Conservation (phyloP, 2,888 invertebrate species). For the Drosophila algonquin region DNA sequence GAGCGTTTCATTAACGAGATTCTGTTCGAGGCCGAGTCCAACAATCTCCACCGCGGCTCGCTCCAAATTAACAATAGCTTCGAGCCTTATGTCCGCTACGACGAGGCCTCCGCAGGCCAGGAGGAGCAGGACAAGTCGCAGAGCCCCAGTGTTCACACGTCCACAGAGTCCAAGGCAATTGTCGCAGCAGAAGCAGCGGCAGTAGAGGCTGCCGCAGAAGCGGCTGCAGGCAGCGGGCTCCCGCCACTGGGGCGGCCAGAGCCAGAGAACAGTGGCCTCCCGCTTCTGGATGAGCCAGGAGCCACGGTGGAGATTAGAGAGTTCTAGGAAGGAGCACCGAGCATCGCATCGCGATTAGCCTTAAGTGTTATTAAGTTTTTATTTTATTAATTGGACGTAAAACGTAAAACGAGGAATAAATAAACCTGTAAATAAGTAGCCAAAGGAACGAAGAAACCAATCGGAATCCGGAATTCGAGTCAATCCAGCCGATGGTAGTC, state of each 20-base stretch:
- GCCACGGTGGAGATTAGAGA: conserved; percentile 47
- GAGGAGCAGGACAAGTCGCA: conserved; percentile 79
- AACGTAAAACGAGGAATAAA: conserved; percentile 29
- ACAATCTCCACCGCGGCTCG: conserved; percentile 81
- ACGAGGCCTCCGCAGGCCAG: conserved; percentile 62
- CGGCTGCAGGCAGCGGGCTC: conserved; percentile 18
- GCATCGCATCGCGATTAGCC: conserved; percentile 4
- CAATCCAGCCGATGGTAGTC: conserved; percentile 67
- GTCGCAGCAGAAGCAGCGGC: conserved; percentile 14
- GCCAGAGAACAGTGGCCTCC: too few relatives aligned
- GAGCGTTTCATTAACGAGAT: conserved; percentile 83
- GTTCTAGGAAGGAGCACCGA: conserved; percentile 45
- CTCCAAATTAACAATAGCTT: conserved; percentile 82
- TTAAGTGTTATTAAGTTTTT: conserved; percentile 72
- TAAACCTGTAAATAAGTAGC: conserved; percentile 40
- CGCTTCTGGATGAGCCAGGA: background rate
- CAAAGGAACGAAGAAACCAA: conserved; percentile 3
- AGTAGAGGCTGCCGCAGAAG: conserved; percentile 1
- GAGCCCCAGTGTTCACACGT: conserved; percentile 79
- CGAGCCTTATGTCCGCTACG: conserved; percentile 80
- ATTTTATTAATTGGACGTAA: conserved; percentile 36
- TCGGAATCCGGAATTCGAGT: conserved; percentile 1
- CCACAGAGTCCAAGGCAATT: conserved; percentile 64
- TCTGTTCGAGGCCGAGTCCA: conserved; percentile 81
- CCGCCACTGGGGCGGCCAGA: conserved; percentile 7